Evolutionary conservation across 2,113 vertebrate species (phyloP).

Genomic region (Zosterops pallidus): DNA sequence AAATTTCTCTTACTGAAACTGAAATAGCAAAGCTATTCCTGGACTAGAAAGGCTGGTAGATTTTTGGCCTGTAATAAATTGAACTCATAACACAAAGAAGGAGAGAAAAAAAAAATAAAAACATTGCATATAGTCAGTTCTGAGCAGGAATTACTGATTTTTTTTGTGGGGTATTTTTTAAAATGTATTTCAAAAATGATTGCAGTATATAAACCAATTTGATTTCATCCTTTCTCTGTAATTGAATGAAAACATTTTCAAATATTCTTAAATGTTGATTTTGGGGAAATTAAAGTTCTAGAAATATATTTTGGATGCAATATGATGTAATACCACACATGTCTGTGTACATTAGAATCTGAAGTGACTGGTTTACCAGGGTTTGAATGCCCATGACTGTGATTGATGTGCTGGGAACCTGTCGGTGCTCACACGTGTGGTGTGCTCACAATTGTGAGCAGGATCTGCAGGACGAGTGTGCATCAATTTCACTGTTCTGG

Average conservation of each 20-base stretch:
- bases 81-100: background rate
- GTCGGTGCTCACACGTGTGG: background rate
- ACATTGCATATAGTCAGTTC: background rate
- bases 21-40: conserved; percentile 42
- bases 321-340: background rate
- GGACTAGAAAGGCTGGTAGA: background rate
- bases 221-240: background rate
- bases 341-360: background rate
- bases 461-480: background rate
- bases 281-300: background rate
- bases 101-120: background rate
- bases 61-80: background rate
- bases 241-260: background rate
- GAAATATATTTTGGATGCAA: background rate
- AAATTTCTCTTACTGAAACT: background rate
- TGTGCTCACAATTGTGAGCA: background rate
- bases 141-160: background rate
- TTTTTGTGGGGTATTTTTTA: fast-evolving
- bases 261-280: background rate
- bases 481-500: background rate
- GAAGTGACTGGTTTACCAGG: background rate
- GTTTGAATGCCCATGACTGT: background rate
- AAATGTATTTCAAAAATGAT: background rate
- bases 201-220: background rate
- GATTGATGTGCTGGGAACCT: background rate